Percentiles rank a stretch among this genome's conserved stretches.
phyloP scores from a whole-genome alignment of 2,888 invertebrate genomes.

The Thereva unica region DNA sequence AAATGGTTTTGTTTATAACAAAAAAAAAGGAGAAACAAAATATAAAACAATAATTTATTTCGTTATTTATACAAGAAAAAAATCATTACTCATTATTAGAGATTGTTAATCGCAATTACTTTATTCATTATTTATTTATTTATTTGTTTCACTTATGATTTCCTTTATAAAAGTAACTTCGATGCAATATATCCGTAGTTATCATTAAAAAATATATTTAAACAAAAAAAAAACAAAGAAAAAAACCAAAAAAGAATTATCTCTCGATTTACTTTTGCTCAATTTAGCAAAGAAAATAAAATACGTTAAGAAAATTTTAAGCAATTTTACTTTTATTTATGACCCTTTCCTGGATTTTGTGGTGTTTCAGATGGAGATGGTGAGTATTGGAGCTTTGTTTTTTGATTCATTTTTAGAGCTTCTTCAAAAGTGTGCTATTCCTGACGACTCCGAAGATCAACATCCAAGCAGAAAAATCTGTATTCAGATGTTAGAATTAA shows the following conservation, averaged over 20 bases:
- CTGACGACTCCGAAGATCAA: too few species aligned
- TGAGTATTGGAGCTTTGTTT: neutral
- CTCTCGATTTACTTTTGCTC: conserved; percentile 53
- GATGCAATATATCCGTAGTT: conserved; percentile 44
- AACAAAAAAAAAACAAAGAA: conserved; percentile 36
- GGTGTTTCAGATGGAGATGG: neutral
- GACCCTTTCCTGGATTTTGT: neutral
- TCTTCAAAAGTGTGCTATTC: too few species aligned
- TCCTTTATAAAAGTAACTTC: conserved; percentile 31
- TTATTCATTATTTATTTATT: neutral
- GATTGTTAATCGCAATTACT: too few species aligned
- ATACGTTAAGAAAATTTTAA: conserved; percentile 53
- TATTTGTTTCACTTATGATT: conserved; percentile 4
- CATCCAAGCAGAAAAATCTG: too few species aligned
- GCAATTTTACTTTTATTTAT: conserved; percentile 36
- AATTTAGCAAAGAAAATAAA: conserved; percentile 56
- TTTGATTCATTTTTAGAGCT: too few species aligned
- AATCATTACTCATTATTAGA: too few species aligned
- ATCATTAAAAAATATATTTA: conserved; percentile 40
- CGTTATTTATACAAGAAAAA: too few species aligned
- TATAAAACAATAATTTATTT: neutral
- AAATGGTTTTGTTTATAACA: too few species aligned
- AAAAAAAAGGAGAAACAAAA: neutral
- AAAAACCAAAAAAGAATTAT: conserved; percentile 42
- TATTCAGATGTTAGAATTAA: too few species aligned